Percentiles rank a stretch among this genome's conserved stretches.
phyloP scores from a whole-genome alignment of 2,113 vertebrate species.

The Poeciliopsis retropinna region DNA sequence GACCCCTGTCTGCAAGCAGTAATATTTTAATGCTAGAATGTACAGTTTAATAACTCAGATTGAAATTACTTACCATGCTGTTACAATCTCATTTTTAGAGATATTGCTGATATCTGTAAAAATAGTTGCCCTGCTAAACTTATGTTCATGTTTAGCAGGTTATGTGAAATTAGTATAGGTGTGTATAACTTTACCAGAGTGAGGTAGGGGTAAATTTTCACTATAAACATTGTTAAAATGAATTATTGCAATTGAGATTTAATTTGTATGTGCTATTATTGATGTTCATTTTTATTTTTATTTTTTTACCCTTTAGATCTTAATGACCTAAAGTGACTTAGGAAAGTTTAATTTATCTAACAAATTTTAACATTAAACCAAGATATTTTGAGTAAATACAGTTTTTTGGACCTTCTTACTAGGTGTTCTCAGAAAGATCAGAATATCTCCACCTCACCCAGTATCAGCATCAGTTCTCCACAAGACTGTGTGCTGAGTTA shows the following conservation, averaged over 20 bases:
- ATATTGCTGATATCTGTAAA: background rate
- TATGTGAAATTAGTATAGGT: background rate
- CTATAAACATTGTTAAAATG: too few species aligned
- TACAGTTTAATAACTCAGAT: background rate
- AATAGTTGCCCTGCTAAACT: background rate
- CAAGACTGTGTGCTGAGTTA: background rate
- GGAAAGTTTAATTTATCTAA: background rate
- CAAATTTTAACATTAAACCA: background rate
- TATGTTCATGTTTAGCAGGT: background rate
- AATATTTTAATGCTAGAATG: background rate
- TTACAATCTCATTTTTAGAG: background rate
- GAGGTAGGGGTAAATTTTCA: too few species aligned
- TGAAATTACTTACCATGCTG: background rate
- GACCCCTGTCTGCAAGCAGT: background rate
- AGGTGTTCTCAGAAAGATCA: background rate
- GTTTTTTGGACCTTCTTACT: background rate
- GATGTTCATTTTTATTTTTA: too few species aligned
- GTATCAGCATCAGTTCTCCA: background rate
- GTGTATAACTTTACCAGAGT: background rate
- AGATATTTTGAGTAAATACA: background rate
- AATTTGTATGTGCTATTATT: too few species aligned
- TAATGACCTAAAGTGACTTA: too few species aligned
- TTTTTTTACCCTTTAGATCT: too few species aligned
- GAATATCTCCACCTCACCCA: background rate
- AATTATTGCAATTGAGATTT: too few species aligned